These are phyloP conservation scores for Peromyscus aztecus DNA, from an alignment of 2,797 vertebrate genomes.

Conservation along the genomic window DNA sequence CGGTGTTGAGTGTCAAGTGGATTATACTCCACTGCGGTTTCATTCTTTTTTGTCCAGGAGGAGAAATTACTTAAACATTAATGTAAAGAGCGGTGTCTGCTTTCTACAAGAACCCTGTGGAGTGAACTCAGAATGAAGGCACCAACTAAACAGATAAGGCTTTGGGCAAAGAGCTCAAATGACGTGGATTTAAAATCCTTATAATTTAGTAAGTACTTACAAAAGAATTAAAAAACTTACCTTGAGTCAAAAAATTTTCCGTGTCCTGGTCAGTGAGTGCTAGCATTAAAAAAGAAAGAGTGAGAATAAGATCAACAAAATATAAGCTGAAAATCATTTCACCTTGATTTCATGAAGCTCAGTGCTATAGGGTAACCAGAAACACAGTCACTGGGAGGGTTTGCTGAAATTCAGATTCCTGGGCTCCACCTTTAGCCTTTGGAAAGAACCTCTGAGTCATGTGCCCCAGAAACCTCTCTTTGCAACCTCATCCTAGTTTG, in stretches of 20 bases:
- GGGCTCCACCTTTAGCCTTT: neutral
- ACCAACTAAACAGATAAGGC: neutral
- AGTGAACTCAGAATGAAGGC: neutral
- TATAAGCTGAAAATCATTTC: conserved; percentile 10
- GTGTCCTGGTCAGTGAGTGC: conserved; percentile 66
- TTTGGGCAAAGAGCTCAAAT: conserved; percentile 8
- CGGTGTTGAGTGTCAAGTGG: neutral
- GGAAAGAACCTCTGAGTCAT: conserved; percentile 31
- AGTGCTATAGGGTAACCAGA: neutral
- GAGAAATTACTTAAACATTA: neutral
- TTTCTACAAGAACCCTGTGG: neutral
- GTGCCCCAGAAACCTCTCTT: neutral
- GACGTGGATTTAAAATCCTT: neutral
- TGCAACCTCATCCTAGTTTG: neutral
- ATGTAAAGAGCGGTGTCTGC: neutral
- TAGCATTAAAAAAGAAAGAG: conserved; percentile 52
- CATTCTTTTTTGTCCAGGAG: neutral
- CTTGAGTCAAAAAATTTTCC: conserved; percentile 67
- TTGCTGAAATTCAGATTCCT: conserved; percentile 23
- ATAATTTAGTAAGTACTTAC: conserved; percentile 25
- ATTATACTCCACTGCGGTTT: neutral
- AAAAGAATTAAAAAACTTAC: conserved; percentile 75
- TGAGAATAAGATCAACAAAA: conserved; percentile 48
- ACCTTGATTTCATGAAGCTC: conserved; percentile 28
- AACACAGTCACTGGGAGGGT: neutral